Evolutionary conservation across 2,888 invertebrate species (phyloP).

Genomic region (Eupithecia dodoneata): DNA sequence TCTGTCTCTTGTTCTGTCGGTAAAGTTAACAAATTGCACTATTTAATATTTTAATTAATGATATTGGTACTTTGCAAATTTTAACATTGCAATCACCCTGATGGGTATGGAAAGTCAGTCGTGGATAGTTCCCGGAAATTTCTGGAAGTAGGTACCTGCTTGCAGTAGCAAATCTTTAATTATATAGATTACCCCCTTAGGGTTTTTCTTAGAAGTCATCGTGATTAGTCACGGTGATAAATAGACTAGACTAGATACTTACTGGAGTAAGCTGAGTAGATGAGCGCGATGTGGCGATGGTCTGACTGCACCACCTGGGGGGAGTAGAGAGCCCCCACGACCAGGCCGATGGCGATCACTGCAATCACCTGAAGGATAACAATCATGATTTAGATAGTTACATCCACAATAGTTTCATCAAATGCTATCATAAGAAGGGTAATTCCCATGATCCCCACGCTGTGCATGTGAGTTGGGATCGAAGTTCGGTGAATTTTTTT

Average conservation of each 20-base stretch:
- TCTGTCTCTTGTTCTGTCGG: too few species aligned
- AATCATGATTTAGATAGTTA: neutral
- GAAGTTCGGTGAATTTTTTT: neutral
- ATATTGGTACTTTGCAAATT: too few species aligned
- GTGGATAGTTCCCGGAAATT: neutral
- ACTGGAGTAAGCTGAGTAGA: constrained; percentile 87
- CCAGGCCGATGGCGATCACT: constrained; percentile 85
- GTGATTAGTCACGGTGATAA: neutral
- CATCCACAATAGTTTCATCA: too few species aligned
- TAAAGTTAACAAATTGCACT: too few species aligned
- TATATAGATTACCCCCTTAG: too few species aligned
- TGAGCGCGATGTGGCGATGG: constrained; percentile 85
- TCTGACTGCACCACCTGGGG: constrained; percentile 81
- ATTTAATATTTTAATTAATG: too few species aligned
- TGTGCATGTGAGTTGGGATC: neutral
- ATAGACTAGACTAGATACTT: too few species aligned
- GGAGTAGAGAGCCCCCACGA: constrained; percentile 86
- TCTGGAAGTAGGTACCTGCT: too few species aligned
- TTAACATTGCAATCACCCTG: too few species aligned
- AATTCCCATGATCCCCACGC: neutral
- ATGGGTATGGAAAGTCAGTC: neutral
- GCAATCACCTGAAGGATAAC: constrained; percentile 81
- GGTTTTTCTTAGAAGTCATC: too few species aligned
- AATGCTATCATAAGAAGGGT: too few species aligned
- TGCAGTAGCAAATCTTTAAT: neutral